These are phyloP conservation scores for Leptinotarsa defecta DNA, from an alignment of 1,140 invertebrate genomes.

Conservation along the genomic window DNA sequence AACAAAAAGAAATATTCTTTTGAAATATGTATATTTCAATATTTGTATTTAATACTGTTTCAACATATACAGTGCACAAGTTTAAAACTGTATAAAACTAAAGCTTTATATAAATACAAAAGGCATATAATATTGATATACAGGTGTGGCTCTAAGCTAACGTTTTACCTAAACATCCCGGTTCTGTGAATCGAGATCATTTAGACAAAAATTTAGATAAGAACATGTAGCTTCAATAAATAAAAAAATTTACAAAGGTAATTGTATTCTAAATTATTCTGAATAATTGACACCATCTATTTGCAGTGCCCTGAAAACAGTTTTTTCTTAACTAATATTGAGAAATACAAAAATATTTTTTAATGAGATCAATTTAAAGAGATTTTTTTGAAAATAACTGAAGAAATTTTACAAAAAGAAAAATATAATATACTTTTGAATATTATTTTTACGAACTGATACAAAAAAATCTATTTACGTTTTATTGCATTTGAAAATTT, in stretches of 20 bases:
- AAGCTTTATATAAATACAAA: constrained; percentile 50
- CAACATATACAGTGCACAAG: constrained; percentile 50
- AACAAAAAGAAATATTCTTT: too few species aligned
- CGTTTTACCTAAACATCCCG: neutral
- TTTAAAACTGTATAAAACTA: constrained; percentile 47
- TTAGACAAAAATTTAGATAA: too few species aligned
- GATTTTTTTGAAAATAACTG: too few species aligned
- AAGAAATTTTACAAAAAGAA: too few species aligned
- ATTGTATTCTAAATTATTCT: constrained; percentile 8
- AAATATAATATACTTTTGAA: too few species aligned
- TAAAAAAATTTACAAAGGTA: constrained; percentile 19
- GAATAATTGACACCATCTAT: too few species aligned
- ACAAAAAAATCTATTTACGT: too few species aligned
- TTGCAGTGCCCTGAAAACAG: neutral
- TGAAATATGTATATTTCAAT: constrained; percentile 21
- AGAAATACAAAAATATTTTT: constrained; percentile 21
- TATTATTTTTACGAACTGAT: too few species aligned
- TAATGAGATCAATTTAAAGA: too few species aligned
- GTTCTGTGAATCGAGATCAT: too few species aligned
- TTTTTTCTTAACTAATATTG: constrained; percentile 29
- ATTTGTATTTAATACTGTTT: constrained; percentile 49
- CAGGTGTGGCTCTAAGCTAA: constrained; percentile 17
- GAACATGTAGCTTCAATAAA: constrained; percentile 19
- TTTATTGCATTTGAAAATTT: too few species aligned
- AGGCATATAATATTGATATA: constrained; percentile 42